Evolutionary conservation across 2,888 invertebrate genomes (phyloP), one percentile per base, ranked within the genome.

Genomic region (Sipunculus nudus): DNA sequence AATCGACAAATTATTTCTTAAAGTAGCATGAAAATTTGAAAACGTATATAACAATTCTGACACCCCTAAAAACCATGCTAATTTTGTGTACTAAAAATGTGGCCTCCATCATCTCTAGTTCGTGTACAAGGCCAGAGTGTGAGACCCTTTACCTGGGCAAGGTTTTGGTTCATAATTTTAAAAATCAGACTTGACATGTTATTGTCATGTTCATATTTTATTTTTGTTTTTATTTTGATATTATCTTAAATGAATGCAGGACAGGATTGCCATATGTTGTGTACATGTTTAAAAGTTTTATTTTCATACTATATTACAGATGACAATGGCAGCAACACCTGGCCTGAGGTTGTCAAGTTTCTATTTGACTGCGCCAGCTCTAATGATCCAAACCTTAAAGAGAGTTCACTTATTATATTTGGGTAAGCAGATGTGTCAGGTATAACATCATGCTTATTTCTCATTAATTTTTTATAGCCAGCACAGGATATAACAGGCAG

Each of bases 341-440:
- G 97, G 98, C 95, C 94, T 10, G 96, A 97, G 82, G 93, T 98
- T 81, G 87, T 99, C 67, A 85, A 86, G 65, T 97, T 96, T 83
- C 88, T 99, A 78, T 98, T 97, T 85, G 93, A 94, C 81, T 95
- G 95, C 84, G 95, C 95, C 50, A 92, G 89, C 82, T 91, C 94
- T 41, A 88, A 90, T 47, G 89, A 91, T 76, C 87, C 92, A 28
- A 89, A 91, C 67, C 87, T 96, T 60, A 95, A 94, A 85, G 96
- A 97, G 84, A 91, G 93, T 71, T 96, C 96, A 40, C 89, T 99
- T 56, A 89, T 94, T 72, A 94, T 99, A 87, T 96, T 99, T 79
- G 92, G 94, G 89, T 94, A 84, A 87, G 89, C 77, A 47, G 40
- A 16, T 53, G 26, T 19, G n/a, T n/a, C n/a, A 55, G 2, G 26